Evolutionary conservation across 2,113 vertebrate genomes (phyloP), one percentile per base, ranked within the genome.

Genomic region (Oncorhynchus nerka): DNA sequence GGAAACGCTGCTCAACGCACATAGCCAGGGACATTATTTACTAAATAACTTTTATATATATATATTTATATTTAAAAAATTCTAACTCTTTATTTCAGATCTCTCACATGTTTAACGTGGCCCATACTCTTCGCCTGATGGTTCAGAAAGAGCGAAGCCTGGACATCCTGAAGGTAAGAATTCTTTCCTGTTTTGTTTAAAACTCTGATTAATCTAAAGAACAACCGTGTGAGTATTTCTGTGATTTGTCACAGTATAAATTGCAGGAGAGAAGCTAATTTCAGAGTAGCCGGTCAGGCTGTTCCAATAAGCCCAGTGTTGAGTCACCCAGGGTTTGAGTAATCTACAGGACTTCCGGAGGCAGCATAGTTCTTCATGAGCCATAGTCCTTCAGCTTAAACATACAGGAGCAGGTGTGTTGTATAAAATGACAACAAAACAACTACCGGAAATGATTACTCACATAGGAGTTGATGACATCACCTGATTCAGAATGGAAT

Each of bases 91-190:
- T 45, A 45, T 82, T 48, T 0, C 82, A 99, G 98, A 90, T 99
- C 90, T 99, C 98, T 0, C 96, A 98, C 73, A 91, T 99, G 57
- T 98, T 98, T 81, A 99, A 99, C 0, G 92, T 99, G 61, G 96
- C 98, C 0, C 98, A 99, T 87, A 94, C 81, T 0, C 85, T 99
- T 65, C 96, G 97, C 24, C 82, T 99, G 92, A 91, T 97, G 95
- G 96, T 99, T 19, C 97, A 99, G 92, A 99, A 98, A 74, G 97
- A 99, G 76, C 93, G 95, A 4, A 96, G 91, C 79, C 86, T 99
- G n/a, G 97, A 99, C 72, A 94, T 99, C 69, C 93, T 99, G 61
- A 99, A 99, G 96, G 97, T 98, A 75, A 75, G 9, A 45, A 9
- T 45, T 45, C 39, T 45, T 45, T 45, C 39, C 39, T 45, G 3